A percentile compares a stretch with the other conserved stretches of the same genome.
phyloP scores from a whole-genome alignment of 2,888 invertebrate species.

The Tanypteryx hageni region DNA sequence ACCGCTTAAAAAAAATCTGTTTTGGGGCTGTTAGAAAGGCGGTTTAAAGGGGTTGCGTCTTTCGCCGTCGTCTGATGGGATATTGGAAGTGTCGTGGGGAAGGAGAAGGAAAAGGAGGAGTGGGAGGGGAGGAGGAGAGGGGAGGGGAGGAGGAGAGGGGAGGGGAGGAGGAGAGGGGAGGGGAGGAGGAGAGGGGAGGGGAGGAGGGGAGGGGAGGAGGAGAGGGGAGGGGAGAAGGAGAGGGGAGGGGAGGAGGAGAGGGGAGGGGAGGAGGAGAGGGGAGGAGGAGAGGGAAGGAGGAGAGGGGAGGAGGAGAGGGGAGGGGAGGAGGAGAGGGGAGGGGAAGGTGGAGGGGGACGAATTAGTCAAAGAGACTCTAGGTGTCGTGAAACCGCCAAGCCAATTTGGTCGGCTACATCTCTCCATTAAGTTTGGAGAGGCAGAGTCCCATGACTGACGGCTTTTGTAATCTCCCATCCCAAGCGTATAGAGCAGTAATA shows the following conservation, averaged over 20 bases:
- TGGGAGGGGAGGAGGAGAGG: background rate
- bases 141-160: background rate
- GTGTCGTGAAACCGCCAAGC: constrained; percentile 60
- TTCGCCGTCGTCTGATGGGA: background rate
- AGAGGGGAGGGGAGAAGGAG: background rate
- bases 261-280: background rate
- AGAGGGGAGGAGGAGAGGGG: background rate
- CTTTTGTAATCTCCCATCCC: constrained; percentile 48
- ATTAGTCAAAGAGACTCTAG: constrained; percentile 58
- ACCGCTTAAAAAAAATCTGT: no score
- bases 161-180: background rate
- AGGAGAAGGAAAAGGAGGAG: background rate
- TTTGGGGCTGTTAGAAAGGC: no score
- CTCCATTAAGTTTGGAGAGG: constrained; percentile 57
- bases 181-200: background rate
- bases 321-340: background rate
- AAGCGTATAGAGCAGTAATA: constrained; percentile 1
- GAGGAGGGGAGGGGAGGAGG: background rate
- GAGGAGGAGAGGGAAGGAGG: background rate
- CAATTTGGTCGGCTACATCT: constrained; percentile 61
- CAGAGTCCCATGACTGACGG: constrained; percentile 32
- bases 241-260: background rate
- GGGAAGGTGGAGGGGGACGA: background rate
- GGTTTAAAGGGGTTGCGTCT: no score
- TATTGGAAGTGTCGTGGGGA: background rate